These are phyloP conservation scores for Contarinia nasturtii DNA, from an alignment of 1,140 invertebrate species.

Conservation along the genomic window DNA sequence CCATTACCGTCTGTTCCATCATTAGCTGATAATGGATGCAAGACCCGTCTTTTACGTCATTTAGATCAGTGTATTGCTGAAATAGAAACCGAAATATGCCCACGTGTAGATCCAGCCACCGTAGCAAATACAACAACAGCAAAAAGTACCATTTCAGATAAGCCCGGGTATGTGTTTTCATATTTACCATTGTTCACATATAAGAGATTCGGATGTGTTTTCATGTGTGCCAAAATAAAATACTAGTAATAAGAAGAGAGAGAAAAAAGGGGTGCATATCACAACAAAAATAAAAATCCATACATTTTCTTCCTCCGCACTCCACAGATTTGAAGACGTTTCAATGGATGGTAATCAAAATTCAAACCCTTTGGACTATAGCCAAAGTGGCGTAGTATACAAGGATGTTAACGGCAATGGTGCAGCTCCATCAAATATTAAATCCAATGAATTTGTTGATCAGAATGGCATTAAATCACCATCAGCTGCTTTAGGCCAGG, in stretches of 20 bases:
- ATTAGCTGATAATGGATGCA: constrained; percentile 39
- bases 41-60: constrained; percentile 46
- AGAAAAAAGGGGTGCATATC: too few relatives aligned
- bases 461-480: too few relatives aligned
- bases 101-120: constrained; percentile 10
- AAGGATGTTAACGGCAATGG: neutral
- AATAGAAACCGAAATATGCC: constrained; percentile 42
- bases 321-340: constrained; percentile 16
- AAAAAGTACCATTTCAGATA: neutral
- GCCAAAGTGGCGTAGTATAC: constrained; percentile 8
- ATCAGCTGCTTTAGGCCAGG: too few relatives aligned
- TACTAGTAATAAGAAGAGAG: neutral
- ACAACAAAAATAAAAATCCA: neutral
- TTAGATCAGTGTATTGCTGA: constrained; percentile 49
- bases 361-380: constrained; percentile 21
- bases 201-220: neutral
- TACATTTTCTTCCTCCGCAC: too few relatives aligned
- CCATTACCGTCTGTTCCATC: constrained; percentile 40
- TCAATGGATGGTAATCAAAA: constrained; percentile 21
- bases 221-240: neutral
- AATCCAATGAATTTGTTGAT: too few relatives aligned
- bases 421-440: neutral
- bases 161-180: neutral
- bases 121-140: neutral
- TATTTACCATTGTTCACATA: neutral